phyloP scores from a whole-genome alignment of 2,113 vertebrate species.

The Piaya cayana region DNA sequence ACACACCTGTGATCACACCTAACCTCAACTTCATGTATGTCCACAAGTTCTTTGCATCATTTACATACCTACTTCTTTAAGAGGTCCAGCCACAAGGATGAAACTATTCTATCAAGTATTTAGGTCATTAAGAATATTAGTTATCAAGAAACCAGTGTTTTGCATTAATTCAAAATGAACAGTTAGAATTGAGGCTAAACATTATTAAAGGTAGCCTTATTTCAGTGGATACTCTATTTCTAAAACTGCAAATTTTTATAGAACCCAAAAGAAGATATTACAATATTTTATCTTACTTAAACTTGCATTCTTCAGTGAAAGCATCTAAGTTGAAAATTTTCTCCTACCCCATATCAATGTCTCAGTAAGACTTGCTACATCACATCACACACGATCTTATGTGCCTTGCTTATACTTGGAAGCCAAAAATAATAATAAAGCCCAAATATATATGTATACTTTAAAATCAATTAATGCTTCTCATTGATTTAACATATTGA shows the following conservation, averaged over 20 bases:
- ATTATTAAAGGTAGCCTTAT: neutral
- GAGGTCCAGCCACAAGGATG: neutral
- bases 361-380: neutral
- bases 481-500: neutral
- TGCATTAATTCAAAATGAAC: neutral
- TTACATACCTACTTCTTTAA: neutral
- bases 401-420: neutral
- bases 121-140: neutral
- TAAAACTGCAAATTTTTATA: neutral
- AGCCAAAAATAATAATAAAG: neutral
- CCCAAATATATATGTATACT: neutral
- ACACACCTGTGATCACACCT: neutral
- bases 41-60: neutral
- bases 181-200: neutral
- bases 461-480: neutral
- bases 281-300: neutral
- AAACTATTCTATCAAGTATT: neutral
- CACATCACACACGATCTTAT: neutral
- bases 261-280: neutral
- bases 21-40: neutral
- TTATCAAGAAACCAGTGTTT: neutral
- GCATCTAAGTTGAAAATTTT: neutral
- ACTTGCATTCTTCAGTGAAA: neutral
- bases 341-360: neutral
- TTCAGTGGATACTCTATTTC: neutral